Base-by-base conservation (phyloP, 2,797 vertebrate genomes). In the Gambusia yucatana region DNA sequence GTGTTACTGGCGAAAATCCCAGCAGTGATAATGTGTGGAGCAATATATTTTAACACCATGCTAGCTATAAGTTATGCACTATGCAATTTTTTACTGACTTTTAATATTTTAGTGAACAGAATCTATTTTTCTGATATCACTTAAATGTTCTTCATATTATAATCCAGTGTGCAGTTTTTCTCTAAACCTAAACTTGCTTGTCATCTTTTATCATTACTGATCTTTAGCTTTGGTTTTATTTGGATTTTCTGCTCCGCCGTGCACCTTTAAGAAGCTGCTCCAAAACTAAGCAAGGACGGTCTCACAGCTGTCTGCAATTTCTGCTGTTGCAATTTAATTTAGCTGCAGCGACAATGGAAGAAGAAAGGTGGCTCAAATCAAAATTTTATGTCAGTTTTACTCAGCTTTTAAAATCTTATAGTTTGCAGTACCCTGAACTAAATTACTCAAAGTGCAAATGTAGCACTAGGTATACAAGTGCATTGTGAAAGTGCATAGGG, bases 1-100 rank as follows among this genome's bases (percentile, higher is more conserved):
- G 16, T 4, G 69, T 43, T 7, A 14, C 71, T n/a, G 0, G 30
- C 5, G 48, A 72, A 78, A 77, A 75, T 72, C 52, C 69, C 41
- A 48, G 48, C 10, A 63, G 75, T 46, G 36, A 47, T 48, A 81
- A 72, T 14, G 75, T 78, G 76, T 80, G 70, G 22, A 7, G 22
- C 55, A 73, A 13, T 41, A 55, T 7, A 52, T n/a, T 73, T 6
- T 73, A 43, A 44, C 30, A 39, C 50, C 14, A 61, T 30, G 8
- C 57, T 13, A 73, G 72, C 11, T 41, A 13, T 2, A 52, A 39
- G 9, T 9, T 67, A 67, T 5, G 9, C 20, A 41, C 20, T 25
- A 16, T 8, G 22, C 48, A 73, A n/a, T 13, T 25, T 73, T 14
- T n/a, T 74, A 33, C 71, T 50, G 28, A 73, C 30, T 41, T 11